Conservation (phyloP, 2,113 vertebrate genomes). For the Platichthys stellatus region DNA sequence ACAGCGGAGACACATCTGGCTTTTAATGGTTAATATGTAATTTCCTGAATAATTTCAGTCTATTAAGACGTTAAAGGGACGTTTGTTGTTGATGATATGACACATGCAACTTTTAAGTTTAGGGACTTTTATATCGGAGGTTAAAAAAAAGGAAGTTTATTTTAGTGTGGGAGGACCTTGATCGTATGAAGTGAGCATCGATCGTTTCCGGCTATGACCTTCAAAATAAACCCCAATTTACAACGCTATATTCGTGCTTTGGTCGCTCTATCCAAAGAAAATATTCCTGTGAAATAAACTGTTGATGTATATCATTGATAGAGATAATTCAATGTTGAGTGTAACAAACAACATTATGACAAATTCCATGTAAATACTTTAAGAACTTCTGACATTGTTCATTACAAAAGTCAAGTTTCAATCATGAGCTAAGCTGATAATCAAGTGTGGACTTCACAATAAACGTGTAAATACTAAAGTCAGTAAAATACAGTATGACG, state of each 20-base stretch:
- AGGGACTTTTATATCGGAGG: not conserved
- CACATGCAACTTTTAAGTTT: not conserved
- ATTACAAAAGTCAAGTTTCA: not conserved
- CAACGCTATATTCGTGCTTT: not conserved
- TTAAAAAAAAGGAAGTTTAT: not conserved
- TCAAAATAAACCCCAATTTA: not conserved
- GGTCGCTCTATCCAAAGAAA: not conserved
- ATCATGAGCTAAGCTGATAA: not conserved
- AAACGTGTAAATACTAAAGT: constrained; percentile 5
- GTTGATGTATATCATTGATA: not conserved
- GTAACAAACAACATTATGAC: not conserved
- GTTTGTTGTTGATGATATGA: no score
- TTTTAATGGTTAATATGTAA: no score
- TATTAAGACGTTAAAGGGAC: no score
- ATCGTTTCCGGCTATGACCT: not conserved
- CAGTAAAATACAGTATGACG: not conserved
- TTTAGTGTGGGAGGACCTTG: not conserved
- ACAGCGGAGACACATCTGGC: no score
- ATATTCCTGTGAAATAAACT: not conserved
- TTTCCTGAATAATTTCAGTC: no score
- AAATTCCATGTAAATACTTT: not conserved
- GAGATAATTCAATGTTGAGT: not conserved
- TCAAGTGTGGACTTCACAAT: constrained; percentile 32
- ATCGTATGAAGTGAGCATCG: not conserved
- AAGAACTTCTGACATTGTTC: not conserved